Evolutionary conservation across 2,113 vertebrate species (phyloP), one percentile per base, ranked within the genome.

Genomic region (Brachyistius frenatus): DNA sequence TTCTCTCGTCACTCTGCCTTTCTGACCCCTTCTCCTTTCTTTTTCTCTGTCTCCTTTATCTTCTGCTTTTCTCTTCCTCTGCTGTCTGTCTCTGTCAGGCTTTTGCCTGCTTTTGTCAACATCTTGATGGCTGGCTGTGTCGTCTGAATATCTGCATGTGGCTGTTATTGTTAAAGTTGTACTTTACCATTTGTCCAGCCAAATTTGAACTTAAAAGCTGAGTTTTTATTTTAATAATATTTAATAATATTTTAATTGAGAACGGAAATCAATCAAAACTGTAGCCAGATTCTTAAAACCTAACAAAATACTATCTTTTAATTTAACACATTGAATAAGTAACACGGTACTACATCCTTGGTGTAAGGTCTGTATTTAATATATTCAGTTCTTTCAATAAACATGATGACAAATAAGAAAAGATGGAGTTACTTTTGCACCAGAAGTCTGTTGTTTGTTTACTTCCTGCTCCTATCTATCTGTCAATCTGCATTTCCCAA

Each of bases 1-100:
- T 86, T 85, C 69, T 61, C 53, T 60, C 65, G 37, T 67, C 57
- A 1, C 50, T 35, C 30, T 60, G 33, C 66, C 79, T 65, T 75
- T 81, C 83, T 87, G 53, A 81, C 77, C 50, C 13, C 36, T 41
- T 55, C 44, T 49, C 70, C 7, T 68, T 33, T 49, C 4, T 78
- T 14, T 73, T 23, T 64, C 23, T 44, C 32, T 2, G 0, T 53
- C 36, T 49, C 10, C 16, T 56, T 64, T 66, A 44, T 50, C n/a
- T 82, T 63, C 52, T 47, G 11, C 5, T 33, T 32, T 35, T 64
- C 35, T 54, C 11, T 69, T 67, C 46, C 69, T 64, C 61, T 81
- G 81, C 65, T 70, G 33, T 73, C 53, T 39, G 11, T 70, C 81
- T 37, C 52, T 69, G 5, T 78, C 41, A n/a, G 46, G 15, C n/a